phyloP scores from a whole-genome alignment of 53 echinoderm and acorn worm genomes.

The Echinarachnius parma region DNA sequence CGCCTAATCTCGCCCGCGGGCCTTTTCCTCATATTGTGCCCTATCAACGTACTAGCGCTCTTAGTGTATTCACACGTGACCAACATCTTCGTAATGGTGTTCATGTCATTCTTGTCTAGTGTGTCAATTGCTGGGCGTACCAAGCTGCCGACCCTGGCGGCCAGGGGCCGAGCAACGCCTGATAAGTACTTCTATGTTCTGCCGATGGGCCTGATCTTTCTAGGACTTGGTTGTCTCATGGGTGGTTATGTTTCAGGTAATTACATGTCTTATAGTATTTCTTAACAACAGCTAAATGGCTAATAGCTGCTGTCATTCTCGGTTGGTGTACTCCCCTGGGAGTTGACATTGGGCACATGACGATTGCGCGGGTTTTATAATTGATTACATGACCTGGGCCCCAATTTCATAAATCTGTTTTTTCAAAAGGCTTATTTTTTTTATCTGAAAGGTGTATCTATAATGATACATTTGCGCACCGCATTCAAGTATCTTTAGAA shows the following conservation, averaged over 20 bases:
- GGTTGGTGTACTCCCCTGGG: no score
- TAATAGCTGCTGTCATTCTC: no score
- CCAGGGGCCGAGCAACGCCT: neutral
- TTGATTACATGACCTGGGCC: no score
- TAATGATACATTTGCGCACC: no score
- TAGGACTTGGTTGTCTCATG: neutral
- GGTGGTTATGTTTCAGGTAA: slow-evolving; percentile 8
- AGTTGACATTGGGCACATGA: no score
- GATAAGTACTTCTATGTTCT: neutral
- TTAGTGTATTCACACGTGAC: neutral
- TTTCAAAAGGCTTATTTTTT: no score
- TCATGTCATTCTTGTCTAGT: slow-evolving; percentile 6
- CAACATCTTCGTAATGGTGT: slow-evolving; percentile 7
- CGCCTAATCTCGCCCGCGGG: neutral
- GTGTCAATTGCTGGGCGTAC: neutral
- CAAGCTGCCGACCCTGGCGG: neutral
- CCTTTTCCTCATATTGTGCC: neutral
- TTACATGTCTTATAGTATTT: no score
- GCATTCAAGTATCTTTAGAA: no score
- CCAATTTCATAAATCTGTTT: no score
- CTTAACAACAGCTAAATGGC: no score
- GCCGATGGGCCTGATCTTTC: neutral
- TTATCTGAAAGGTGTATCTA: no score
- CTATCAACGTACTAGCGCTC: neutral
- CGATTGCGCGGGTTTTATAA: no score